Conservation (phyloP, 2,113 vertebrate species). For the Tragelaphus strepsiceros region DNA sequence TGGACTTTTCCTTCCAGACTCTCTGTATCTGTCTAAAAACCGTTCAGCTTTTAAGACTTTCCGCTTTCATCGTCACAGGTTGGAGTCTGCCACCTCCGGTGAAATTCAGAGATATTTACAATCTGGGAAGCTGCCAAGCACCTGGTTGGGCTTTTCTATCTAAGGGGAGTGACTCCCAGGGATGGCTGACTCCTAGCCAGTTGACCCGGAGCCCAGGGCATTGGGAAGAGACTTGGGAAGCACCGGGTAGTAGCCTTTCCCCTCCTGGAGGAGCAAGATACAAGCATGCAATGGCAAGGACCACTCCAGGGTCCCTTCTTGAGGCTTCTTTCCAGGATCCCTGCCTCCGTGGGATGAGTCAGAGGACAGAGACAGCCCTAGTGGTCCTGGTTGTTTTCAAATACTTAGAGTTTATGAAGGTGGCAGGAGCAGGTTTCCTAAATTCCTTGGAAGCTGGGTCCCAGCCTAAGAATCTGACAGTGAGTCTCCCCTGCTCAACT, state of each 20-base stretch:
- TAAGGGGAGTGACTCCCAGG: conserved; percentile 35
- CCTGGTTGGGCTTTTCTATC: conserved; percentile 27
- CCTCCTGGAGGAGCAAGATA: not conserved
- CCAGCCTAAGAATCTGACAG: conserved; percentile 30
- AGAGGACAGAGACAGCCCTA: conserved; percentile 8
- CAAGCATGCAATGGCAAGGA: not conserved
- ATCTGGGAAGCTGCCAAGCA: conserved; percentile 30
- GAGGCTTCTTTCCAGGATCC: conserved; percentile 13
- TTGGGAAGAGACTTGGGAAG: not conserved
- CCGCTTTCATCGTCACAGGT: not conserved
- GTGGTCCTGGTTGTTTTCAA: conserved; percentile 42
- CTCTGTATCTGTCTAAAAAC: not conserved
- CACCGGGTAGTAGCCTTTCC: not conserved
- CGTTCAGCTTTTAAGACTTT: not conserved
- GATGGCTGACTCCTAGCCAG: not conserved
- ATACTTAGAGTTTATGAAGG: not conserved
- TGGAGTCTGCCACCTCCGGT: conserved; percentile 22
- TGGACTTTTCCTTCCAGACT: not conserved
- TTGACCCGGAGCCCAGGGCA: not conserved
- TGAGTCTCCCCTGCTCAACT: conserved; percentile 29
- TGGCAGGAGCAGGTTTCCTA: conserved; percentile 42
- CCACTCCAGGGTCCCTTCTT: not conserved
- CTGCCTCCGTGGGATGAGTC: not conserved
- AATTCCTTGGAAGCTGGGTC: conserved; percentile 56
- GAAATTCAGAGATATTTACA: conserved; percentile 58